Evolutionary conservation across 2,797 vertebrate genomes (phyloP).

Genomic region (Acanthis flammea): DNA sequence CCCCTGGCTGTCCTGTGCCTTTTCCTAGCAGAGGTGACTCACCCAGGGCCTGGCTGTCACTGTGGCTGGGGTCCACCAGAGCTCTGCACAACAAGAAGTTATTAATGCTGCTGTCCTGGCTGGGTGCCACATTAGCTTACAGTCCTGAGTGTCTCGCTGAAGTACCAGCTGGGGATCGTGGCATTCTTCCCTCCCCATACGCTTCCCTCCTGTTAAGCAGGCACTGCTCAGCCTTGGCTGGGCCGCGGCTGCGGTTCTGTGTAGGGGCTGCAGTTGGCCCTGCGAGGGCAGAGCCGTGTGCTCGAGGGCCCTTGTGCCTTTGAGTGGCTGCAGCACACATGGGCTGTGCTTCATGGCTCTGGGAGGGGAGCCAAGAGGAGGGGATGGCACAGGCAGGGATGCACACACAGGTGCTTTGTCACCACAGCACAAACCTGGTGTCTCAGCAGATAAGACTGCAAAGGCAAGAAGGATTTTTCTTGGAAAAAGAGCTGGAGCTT

Average conservation of each 20-base stretch:
- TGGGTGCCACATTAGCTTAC: constrained; percentile 21
- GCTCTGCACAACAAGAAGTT: constrained; percentile 36
- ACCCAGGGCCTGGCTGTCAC: not conserved
- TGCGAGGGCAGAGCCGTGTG: not conserved
- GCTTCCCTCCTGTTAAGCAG: constrained; percentile 40
- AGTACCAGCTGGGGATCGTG: constrained; percentile 51
- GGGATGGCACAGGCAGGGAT: not conserved
- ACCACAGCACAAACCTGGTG: not conserved
- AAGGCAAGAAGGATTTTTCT: not conserved
- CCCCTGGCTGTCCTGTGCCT: not conserved
- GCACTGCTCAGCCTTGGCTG: not conserved
- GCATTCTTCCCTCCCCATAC: constrained; percentile 21
- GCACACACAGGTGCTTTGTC: not conserved
- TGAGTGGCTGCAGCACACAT: not conserved
- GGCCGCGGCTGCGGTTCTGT: not conserved
- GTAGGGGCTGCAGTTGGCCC: constrained; percentile 2
- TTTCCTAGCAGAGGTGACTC: not conserved
- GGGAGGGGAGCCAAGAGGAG: not conserved
- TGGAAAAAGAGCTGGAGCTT: not conserved
- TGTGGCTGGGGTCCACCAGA: not conserved
- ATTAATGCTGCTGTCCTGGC: constrained; percentile 52
- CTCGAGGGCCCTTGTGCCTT: constrained; percentile 37
- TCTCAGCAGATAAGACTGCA: not conserved
- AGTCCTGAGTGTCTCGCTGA: constrained; percentile 32
- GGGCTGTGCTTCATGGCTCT: not conserved